Evolutionary conservation across 2,888 invertebrate species (phyloP).

Genomic region (Phytoseiulus persimilis): DNA sequence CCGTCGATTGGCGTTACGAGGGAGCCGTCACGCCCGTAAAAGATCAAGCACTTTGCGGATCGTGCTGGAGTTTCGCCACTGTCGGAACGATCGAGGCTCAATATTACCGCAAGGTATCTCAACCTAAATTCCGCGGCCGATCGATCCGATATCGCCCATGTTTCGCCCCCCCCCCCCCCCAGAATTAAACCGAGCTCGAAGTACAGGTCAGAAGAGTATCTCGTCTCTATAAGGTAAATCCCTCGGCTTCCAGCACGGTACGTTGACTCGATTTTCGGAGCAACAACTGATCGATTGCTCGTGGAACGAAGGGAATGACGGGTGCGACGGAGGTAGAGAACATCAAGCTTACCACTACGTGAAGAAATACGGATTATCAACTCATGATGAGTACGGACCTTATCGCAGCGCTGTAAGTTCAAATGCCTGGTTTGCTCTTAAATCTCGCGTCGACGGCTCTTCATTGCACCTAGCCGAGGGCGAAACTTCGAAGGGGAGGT

Average conservation of each 20-base stretch:
- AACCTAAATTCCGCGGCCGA: no score
- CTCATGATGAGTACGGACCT: constrained; percentile 81
- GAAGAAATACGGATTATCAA: constrained; percentile 66
- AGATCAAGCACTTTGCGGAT: constrained; percentile 95
- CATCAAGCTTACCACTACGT: constrained; percentile 87
- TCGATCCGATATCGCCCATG: no score
- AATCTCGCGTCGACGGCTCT: no score
- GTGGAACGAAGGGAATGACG: constrained; percentile 92
- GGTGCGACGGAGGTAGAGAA: constrained; percentile 96
- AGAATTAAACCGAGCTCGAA: no score
- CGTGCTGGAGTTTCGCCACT: constrained; percentile 94
- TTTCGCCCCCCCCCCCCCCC: no score
- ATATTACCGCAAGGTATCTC: constrained; percentile 59
- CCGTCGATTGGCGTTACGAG: constrained; percentile 77
- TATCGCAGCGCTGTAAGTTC: constrained; percentile 65
- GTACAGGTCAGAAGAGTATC: no score
- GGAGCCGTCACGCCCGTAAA: constrained; percentile 51
- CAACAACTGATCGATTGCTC: constrained; percentile 91
- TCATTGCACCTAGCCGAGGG: no score
- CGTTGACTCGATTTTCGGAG: constrained; percentile 73
- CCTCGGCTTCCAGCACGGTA: constrained; percentile 55
- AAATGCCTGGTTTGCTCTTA: no score
- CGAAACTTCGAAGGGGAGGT: no score
- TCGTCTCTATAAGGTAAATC: no score
- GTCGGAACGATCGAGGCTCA: constrained; percentile 87